Conservation (phyloP, 2,888 invertebrate species). For the Heliconius erato region DNA sequence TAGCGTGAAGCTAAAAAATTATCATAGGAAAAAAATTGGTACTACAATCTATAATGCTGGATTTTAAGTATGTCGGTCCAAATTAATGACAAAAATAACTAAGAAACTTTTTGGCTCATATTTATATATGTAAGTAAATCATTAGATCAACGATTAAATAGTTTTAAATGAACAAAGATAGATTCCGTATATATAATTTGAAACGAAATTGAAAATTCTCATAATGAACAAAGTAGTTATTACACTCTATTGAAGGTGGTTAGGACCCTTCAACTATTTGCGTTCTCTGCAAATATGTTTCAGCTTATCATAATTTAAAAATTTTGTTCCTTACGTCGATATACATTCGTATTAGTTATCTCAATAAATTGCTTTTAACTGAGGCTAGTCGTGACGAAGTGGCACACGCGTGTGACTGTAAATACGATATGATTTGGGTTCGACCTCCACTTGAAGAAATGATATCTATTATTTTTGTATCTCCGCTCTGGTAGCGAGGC, state of each 20-base stretch:
- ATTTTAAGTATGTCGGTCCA: no score
- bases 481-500: no score
- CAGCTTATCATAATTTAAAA: slow-evolving; percentile 2
- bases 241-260: neutral
- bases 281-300: neutral
- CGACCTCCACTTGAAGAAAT: no score
- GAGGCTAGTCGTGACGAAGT: no score
- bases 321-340: neutral
- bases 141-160: neutral
- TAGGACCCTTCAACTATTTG: slow-evolving; percentile 6
- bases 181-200: neutral
- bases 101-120: no score
- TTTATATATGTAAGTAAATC: neutral
- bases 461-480: no score
- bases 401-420: no score
- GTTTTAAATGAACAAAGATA: neutral
- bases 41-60: no score
- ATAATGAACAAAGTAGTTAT: neutral
- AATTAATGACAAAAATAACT: no score
- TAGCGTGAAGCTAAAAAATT: no score
- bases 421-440: no score
- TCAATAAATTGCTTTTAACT: neutral
- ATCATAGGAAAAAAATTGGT: no score
- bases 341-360: neutral
- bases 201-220: neutral